Evolutionary conservation across 2,113 vertebrate genomes (phyloP), one percentile per base, ranked within the genome.

Genomic region (Nothoprocta pentlandii): DNA sequence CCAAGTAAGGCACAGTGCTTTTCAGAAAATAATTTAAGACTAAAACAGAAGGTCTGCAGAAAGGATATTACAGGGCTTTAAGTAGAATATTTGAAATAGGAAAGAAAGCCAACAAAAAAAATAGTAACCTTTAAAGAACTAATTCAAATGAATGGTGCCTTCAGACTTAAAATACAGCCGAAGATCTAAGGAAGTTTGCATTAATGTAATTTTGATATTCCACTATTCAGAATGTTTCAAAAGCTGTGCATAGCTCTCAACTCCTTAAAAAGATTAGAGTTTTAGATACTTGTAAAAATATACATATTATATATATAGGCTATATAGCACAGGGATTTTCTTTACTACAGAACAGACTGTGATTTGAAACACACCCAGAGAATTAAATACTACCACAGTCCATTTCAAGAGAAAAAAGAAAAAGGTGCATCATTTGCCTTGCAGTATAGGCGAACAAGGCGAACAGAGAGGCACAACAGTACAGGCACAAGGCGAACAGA

Each of bases 351-450:
- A 69, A 74, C 6, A 85, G 53, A 75, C 12, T 66, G 90, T 79
- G 42, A 83, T 14, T 80, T 74, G 75, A 92, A 93, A 87, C 42
- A 90, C 21, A 11, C 14, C 77, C 64, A 6, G 51, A 95, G 85
- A 73, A 82, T 87, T 89, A 96, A 92, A 88, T 47, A 59, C 14
- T 78, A 68, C 88, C 79, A 91, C 51, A 91, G 92, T 70, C 68
- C 82, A 80, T 78, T 89, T 81, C 69, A 85, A 78, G 53, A 78
- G 41, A 73, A 81, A 14, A 81, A 87, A 34, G 34, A 34, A 62
- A 81, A 85, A 62, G 5, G 9, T 9, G 2, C 21, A 82, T 87
- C 78, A 79, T n/a, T 73, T 93, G 61, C n/a, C 49, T 74, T 80
- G 28, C 49, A 80, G 42, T 44, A 56, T 82, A 34, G 34, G 34